Base-by-base conservation (phyloP, 2,113 vertebrate genomes). In the Bubo bubo region DNA sequence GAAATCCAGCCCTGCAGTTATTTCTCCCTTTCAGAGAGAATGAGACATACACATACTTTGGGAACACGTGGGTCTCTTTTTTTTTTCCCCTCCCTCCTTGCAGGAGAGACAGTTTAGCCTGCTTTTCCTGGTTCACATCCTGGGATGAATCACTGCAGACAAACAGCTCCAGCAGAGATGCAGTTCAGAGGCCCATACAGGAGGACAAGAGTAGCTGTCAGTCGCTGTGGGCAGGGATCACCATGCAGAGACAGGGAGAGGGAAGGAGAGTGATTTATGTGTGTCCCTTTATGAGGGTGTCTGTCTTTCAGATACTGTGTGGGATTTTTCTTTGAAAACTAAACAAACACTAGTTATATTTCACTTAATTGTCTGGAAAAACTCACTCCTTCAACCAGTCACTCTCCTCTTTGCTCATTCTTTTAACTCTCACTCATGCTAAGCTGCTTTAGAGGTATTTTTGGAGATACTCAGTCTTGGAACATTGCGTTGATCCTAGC, bases 11-110 rank as follows among this genome's bases (percentile, higher is more conserved):
- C 89, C 73, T 94, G 87, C 47, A 98, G 88, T 85, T 95, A 97
- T 97, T 98, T 93, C 96, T 98, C 93, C 86, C 67, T 94, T 98
- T 97, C 77, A 86, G 81, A 82, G 55, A 93, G 96, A 97, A 75
- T 1, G 24, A 97, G 93, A 88, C 68, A 91, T 91, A 97, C 91
- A 62, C 67, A 87, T 81, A 52, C 66, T 88, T 92, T 73, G 53
- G 94, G 75, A 97, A 95, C 55, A 84, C n/a, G 75, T 96, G 96
- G 79, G 79, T 75, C 13, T 1, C 50, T 77, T 63, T 88, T 94
- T 79, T 45, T 88, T 94, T 79, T 34, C 21, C 79, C 53, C 41
- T 88, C 72, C 70, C 41, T 94, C 68, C 70, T 64, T 77, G 43
- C 47, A 91, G 81, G 45, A 96, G 89, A 97, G 77, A 91, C 79